Conservation (phyloP, 2,113 vertebrate species). For the Cryptotis parvus region DNA sequence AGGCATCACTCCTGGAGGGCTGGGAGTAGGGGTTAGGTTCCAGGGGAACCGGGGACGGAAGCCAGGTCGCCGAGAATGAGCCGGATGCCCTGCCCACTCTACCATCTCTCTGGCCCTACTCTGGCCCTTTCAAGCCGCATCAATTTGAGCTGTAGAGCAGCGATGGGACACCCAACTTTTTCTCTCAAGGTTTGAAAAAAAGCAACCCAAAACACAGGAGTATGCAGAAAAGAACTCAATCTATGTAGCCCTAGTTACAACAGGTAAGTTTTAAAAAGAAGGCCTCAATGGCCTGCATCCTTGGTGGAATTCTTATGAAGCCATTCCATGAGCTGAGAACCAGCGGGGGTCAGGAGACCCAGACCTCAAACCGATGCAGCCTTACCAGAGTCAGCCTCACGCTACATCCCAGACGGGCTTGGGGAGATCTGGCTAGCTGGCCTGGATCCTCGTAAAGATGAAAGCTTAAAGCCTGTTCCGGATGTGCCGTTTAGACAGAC, state of each 20-base stretch:
- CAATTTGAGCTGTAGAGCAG: neutral
- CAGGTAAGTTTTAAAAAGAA: neutral
- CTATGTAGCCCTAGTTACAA: neutral
- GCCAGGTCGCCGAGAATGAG: too few species aligned
- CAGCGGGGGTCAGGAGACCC: neutral
- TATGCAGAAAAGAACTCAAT: neutral
- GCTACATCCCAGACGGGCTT: neutral
- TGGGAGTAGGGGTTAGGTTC: too few species aligned
- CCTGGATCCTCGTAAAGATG: neutral
- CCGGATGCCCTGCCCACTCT: too few species aligned
- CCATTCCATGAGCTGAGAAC: neutral
- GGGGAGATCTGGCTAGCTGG: neutral
- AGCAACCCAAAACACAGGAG: neutral
- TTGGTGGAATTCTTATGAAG: neutral
- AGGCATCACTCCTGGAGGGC: too few species aligned
- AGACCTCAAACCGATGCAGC: neutral
- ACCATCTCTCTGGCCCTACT: too few species aligned
- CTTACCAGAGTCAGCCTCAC: neutral
- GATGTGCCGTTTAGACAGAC: slow-evolving; percentile 4
- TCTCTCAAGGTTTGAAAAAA: slow-evolving; percentile 46
- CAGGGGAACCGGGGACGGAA: too few species aligned
- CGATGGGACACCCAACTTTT: slow-evolving; percentile 20
- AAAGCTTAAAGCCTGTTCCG: slow-evolving; percentile 52
- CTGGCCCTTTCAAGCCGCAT: neutral
- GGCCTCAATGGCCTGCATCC: neutral